These are phyloP conservation scores for Mobula birostris DNA, from an alignment of 2,113 vertebrate species.

Conservation along the genomic window DNA sequence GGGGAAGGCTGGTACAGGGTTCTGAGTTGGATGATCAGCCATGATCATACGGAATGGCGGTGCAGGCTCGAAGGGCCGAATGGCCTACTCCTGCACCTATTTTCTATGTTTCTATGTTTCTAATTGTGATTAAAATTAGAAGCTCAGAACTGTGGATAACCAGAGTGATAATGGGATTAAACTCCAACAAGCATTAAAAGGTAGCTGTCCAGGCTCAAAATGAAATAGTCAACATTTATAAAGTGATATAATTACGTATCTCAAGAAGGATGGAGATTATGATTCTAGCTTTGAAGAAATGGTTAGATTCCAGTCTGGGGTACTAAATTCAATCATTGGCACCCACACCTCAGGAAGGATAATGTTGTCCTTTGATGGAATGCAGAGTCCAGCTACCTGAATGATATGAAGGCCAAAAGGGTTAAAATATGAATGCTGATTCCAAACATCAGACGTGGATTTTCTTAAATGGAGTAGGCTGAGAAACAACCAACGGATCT, in stretches of 20 bases:
- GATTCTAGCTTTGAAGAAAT: background rate
- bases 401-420: background rate
- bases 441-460: background rate
- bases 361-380: background rate
- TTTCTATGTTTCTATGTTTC: no score
- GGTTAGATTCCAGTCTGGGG: background rate
- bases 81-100: no score
- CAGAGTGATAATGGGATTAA: background rate
- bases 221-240: no score
- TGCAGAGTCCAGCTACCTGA: background rate
- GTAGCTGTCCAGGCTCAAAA: no score
- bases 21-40: no score
- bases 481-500: background rate
- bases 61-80: no score
- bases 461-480: background rate
- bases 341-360: background rate
- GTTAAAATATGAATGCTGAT: background rate
- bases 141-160: background rate
- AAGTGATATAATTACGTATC: background rate
- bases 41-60: no score
- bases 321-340: background rate
- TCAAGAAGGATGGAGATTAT: background rate
- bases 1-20: no score
- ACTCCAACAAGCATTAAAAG: background rate
- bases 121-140: slow-evolving; percentile 6